Base-by-base conservation (phyloP, 2,888 invertebrate genomes). In the Spilarctia lutea region DNA sequence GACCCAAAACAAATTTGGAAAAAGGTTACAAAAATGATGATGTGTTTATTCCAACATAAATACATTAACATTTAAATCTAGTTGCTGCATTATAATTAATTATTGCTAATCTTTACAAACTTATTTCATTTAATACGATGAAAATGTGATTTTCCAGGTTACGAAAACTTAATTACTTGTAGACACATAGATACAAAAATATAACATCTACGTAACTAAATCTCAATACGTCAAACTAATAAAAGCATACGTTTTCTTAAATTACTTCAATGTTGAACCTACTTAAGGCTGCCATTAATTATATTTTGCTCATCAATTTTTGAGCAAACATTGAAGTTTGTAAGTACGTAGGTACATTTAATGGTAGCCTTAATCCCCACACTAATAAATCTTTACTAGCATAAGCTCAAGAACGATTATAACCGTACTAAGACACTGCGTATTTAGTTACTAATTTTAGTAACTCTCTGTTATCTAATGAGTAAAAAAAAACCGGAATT, bases 161-260 rank as follows among this genome's bases (percentile, higher is more conserved):
- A 39, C 39, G 45, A 67, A 27, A 45, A 18, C 66, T 42, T 7
- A 27, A 18, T 45, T 45, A 45, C 27, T 30, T 33, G 16, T 18
- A 30, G 30, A 68, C 68, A 48, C 48, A 24, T 6, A 24, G 24
- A 68, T 68, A 45, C 33, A 48, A 42, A 72, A 66, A 72, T 66
- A 52, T 56, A 72, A 52, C 27, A 66, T 16, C 20, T 66, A 72
- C 33, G 65, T 27, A 27, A 56, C 35, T 56, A 67, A n/a, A 48
- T 7, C 33, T 48, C 45, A 60, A 45, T 24, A 63, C 13, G 42
- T 71, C 45, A 45, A 71, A 71, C 52, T 67, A 72, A 27, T 56
- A 56, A 30, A 67, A 56, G 48, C 72, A 72, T 67, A 56, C 66
- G 18, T 67, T 66, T 56, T 48, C 20, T 56, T 24, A 45, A 67